Evolutionary conservation across 2,113 vertebrate species (phyloP).

Genomic region (Cyprinodon variegatus): DNA sequence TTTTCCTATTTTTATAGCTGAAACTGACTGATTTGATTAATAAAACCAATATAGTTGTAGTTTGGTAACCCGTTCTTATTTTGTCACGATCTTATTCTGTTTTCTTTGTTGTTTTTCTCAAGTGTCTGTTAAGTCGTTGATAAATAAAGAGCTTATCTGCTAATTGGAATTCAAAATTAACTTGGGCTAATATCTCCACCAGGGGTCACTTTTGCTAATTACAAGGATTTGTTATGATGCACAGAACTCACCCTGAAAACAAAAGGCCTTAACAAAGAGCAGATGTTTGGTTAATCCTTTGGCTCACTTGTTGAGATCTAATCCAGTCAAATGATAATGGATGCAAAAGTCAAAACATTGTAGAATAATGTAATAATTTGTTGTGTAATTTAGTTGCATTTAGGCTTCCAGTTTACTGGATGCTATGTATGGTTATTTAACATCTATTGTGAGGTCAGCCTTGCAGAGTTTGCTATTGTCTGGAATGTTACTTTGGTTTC

Average conservation of each 20-base stretch:
- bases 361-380: neutral
- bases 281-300: slow-evolving; percentile 1
- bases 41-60: no score
- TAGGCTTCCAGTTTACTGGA: neutral
- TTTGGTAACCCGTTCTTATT: neutral
- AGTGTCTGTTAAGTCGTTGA: neutral
- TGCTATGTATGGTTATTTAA: neutral
- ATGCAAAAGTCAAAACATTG: neutral
- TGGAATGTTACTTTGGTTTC: slow-evolving; percentile 35
- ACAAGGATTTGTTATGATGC: neutral
- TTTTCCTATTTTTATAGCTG: neutral
- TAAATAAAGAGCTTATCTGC: neutral
- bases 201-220: slow-evolving; percentile 42
- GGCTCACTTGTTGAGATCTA: neutral
- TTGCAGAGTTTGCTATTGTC: slow-evolving; percentile 37
- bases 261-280: slow-evolving; percentile 4
- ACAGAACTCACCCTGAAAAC: neutral
- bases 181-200: slow-evolving; percentile 13
- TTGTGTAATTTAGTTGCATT: neutral
- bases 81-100: neutral
- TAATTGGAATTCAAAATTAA: neutral
- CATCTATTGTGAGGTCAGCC: slow-evolving; percentile 7
- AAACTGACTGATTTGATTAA: neutral
- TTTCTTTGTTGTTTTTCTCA: neutral
- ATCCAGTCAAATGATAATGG: neutral